phyloP scores from a whole-genome alignment of 2,888 invertebrate genomes.

The Oscheius onirici region DNA sequence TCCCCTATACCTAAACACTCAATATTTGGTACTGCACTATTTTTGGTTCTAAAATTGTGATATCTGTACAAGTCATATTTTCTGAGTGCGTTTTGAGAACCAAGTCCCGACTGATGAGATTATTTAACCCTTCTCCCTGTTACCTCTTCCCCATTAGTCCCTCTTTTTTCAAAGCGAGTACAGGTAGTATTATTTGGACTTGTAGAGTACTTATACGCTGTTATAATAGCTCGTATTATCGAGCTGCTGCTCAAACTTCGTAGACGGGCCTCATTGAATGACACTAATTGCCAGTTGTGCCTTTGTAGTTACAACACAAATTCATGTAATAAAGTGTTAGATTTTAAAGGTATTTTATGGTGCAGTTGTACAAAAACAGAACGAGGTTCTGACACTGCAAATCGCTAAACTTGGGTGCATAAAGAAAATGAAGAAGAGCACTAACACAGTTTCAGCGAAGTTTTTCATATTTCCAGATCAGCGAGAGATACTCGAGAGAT shows the following conservation, averaged over 20 bases:
- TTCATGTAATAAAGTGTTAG: too few relatives aligned
- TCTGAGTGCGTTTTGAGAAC: not conserved
- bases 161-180: not conserved
- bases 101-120: not conserved
- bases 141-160: not conserved
- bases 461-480: too few relatives aligned
- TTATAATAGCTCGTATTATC: not conserved
- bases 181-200: too few relatives aligned
- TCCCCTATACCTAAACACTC: not conserved
- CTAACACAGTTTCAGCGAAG: too few relatives aligned
- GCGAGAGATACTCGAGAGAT: too few relatives aligned
- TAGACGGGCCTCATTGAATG: not conserved
- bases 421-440: too few relatives aligned
- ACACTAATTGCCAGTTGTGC: not conserved
- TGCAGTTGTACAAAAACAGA: too few relatives aligned
- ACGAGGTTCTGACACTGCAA: too few relatives aligned
- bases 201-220: too few relatives aligned
- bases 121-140: not conserved
- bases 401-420: too few relatives aligned
- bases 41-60: constrained; percentile 29
- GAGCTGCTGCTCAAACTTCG: not conserved
- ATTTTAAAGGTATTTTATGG: too few relatives aligned
- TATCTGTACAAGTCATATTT: constrained; percentile 31
- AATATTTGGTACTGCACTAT: constrained; percentile 1
- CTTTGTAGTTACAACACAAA: too few relatives aligned